A percentile compares a stretch with the other conserved stretches of the same genome.
phyloP scores from a whole-genome alignment of 2,113 vertebrate genomes.

The Macrotus californicus region DNA sequence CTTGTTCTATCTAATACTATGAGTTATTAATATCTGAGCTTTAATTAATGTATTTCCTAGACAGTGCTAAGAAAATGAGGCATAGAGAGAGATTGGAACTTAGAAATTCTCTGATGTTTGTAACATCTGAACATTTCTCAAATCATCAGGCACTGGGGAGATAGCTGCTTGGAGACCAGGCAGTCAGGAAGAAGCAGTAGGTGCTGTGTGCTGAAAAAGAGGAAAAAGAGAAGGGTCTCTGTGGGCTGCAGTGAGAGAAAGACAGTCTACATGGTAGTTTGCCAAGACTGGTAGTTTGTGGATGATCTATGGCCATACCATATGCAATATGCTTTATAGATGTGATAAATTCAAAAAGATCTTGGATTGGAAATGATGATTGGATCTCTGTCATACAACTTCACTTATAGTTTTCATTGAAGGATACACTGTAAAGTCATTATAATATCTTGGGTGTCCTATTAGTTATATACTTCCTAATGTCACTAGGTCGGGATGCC shows the following conservation, averaged over 20 bases:
- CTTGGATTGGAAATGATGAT: background rate
- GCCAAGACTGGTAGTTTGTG: background rate
- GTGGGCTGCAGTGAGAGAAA: background rate
- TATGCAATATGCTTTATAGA: background rate
- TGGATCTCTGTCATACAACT: background rate
- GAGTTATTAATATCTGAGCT: background rate
- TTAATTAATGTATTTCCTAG: background rate
- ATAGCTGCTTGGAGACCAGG: background rate
- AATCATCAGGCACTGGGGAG: background rate
- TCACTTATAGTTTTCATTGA: background rate
- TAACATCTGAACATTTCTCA: background rate
- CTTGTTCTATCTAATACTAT: background rate
- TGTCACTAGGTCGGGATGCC: background rate
- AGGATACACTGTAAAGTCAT: background rate
- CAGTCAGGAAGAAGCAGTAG: background rate
- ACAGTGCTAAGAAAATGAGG: background rate
- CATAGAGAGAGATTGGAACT: background rate
- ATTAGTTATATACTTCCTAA: background rate
- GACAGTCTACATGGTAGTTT: background rate
- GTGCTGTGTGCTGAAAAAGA: background rate
- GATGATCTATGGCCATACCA: background rate
- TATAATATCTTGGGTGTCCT: background rate
- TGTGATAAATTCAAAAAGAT: background rate
- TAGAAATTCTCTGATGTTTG: background rate
- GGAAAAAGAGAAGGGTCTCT: background rate